These are phyloP conservation scores for Novumbra hubbsi DNA, from an alignment of 2,797 vertebrate genomes.

Conservation along the genomic window DNA sequence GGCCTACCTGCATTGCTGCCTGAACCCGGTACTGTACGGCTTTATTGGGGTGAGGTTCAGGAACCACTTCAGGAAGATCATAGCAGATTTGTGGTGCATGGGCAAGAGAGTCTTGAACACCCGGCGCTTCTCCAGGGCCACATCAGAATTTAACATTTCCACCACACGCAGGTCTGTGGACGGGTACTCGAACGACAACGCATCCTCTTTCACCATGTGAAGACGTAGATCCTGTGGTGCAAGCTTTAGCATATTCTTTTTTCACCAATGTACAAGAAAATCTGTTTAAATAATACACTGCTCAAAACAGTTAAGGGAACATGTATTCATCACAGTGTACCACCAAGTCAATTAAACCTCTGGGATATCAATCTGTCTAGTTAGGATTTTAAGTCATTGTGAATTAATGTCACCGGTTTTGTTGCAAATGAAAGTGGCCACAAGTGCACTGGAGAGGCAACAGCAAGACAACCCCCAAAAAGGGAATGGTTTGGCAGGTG, in stretches of 20 bases:
- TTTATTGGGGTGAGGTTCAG: conserved; percentile 84
- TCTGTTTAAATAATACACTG: background rate
- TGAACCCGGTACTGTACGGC: conserved; percentile 85
- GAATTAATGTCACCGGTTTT: too few species aligned
- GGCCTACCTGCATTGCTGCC: conserved; percentile 82
- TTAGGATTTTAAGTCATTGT: too few species aligned
- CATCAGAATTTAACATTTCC: conserved; percentile 74
- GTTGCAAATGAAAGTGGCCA: too few species aligned
- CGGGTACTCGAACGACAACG: conserved; percentile 64
- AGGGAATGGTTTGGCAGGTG: too few species aligned
- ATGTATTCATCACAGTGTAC: too few species aligned
- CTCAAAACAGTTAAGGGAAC: too few species aligned
- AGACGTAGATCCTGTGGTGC: background rate
- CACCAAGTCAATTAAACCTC: too few species aligned
- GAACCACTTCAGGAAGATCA: conserved; percentile 77
- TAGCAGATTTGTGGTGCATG: conserved; percentile 72
- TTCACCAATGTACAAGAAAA: background rate
- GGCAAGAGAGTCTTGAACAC: conserved; percentile 57
- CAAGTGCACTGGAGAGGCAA: too few species aligned
- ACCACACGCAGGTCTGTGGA: conserved; percentile 74
- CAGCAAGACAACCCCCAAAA: too few species aligned
- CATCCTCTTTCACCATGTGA: conserved; percentile 78
- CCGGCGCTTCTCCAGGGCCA: conserved; percentile 64
- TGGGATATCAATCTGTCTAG: too few species aligned
- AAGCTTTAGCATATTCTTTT: background rate